Percentiles rank a stretch among this genome's conserved stretches.
Conservation (phyloP, 2,113 vertebrate genomes). For the Eulemur rufifrons region DNA sequence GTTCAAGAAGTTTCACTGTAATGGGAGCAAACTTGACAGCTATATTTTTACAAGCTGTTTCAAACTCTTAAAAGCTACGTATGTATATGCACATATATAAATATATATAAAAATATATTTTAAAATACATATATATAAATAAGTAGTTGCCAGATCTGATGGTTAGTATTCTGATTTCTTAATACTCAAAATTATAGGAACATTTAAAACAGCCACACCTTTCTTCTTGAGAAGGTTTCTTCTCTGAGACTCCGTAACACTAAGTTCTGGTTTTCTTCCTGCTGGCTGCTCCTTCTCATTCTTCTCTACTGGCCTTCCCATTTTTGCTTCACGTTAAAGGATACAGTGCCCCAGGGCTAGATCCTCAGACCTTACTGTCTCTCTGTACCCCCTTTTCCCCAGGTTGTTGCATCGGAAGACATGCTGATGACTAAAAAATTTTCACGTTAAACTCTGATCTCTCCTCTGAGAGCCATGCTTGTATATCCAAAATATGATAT, state of each 20-base stretch:
- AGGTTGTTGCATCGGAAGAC: not conserved
- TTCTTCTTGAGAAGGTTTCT: not conserved
- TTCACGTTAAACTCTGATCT: not conserved
- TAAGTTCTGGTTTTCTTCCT: not conserved
- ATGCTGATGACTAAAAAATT: not conserved
- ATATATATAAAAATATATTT: not conserved
- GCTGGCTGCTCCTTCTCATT: not conserved
- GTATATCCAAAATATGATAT: not conserved
- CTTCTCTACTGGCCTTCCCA: not conserved
- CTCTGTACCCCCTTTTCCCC: not conserved
- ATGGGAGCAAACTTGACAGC: not conserved
- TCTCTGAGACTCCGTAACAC: not conserved
- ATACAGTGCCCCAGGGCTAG: not conserved
- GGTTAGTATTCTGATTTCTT: not conserved
- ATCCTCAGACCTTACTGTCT: not conserved
- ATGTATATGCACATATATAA: no score
- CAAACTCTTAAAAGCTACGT: not conserved
- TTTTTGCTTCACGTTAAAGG: not conserved
- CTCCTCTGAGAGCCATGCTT: not conserved
- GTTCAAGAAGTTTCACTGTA: not conserved
- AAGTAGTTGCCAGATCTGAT: not conserved
- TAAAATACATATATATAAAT: no score
- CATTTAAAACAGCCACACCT: not conserved
- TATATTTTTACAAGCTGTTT: constrained; percentile 16
- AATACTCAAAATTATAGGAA: not conserved